These are phyloP conservation scores for Silurus lanzhouensis DNA, from an alignment of 2,797 vertebrate species.

Conservation along the genomic window DNA sequence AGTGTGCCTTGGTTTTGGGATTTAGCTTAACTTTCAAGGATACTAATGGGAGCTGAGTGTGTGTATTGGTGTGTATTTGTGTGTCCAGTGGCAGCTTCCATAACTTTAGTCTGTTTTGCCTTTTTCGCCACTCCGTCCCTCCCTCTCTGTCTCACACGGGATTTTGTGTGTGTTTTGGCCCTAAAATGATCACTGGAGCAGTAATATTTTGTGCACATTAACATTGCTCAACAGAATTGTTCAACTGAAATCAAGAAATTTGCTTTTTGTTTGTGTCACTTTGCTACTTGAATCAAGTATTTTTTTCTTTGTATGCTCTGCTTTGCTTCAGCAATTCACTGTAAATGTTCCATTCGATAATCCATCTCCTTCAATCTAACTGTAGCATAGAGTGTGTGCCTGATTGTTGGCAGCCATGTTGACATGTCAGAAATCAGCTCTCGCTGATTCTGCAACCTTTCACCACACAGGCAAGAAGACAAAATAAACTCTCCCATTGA, in stretches of 20 bases:
- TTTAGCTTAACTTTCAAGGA: neutral
- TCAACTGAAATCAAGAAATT: conserved; percentile 52
- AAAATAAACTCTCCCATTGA: conserved; percentile 54
- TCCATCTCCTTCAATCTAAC: conserved; percentile 48
- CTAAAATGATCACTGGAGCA: conserved; percentile 37
- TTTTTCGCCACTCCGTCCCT: conserved; percentile 5
- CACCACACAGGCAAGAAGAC: conserved; percentile 35
- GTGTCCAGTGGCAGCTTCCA: neutral
- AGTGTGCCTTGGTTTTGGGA: neutral
- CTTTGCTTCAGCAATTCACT: conserved; percentile 45
- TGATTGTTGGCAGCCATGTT: conserved; percentile 44
- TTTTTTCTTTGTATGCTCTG: neutral
- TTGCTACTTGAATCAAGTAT: conserved; percentile 30
- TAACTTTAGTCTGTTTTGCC: neutral
- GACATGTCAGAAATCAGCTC: conserved; percentile 30
- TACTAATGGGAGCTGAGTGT: neutral
- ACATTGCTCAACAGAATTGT: conserved; percentile 52
- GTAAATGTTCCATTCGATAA: conserved; percentile 53
- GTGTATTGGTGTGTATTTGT: neutral
- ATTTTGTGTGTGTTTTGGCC: conserved; percentile 53
- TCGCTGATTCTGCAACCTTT: conserved; percentile 28
- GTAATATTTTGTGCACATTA: conserved; percentile 50
- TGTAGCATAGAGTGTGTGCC: conserved; percentile 30
- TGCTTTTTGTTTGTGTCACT: conserved; percentile 53
- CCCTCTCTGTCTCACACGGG: conserved; percentile 3